These are phyloP conservation scores for Ailuropoda melanoleuca DNA, from an alignment of 2,113 vertebrate species.

Conservation along the genomic window DNA sequence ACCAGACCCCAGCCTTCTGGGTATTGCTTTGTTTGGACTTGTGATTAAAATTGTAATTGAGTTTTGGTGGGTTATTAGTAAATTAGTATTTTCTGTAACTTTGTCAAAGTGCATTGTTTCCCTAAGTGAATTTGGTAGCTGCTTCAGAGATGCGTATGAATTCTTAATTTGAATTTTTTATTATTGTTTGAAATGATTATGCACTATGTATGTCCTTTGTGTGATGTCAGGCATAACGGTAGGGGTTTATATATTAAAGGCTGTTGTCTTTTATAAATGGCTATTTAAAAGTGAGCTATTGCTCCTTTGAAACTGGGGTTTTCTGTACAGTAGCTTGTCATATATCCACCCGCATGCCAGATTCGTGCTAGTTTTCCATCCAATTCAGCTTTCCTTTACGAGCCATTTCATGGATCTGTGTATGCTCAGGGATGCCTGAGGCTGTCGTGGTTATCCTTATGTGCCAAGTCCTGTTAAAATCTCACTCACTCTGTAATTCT, in stretches of 20 bases:
- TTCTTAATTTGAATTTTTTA: constrained; percentile 59
- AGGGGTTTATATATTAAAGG: constrained; percentile 31
- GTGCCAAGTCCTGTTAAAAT: background rate
- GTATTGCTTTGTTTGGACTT: background rate
- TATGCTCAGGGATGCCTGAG: background rate
- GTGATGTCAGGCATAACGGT: constrained; percentile 37
- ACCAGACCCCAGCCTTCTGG: background rate
- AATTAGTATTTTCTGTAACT: constrained; percentile 62
- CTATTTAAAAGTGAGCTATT: constrained; percentile 61
- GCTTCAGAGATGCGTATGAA: background rate
- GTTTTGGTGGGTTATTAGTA: constrained; percentile 47
- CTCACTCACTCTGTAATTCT: background rate
- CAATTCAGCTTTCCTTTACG: background rate
- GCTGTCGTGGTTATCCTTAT: accelerated
- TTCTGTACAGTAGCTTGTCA: background rate
- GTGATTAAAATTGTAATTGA: constrained; percentile 12
- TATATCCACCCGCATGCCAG: background rate
- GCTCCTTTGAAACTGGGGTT: constrained; percentile 12
- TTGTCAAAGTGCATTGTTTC: constrained; percentile 25
- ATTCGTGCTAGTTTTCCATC: background rate
- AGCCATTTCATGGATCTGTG: background rate
- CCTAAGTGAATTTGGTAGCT: background rate
- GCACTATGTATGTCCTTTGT: constrained; percentile 23
- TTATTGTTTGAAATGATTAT: constrained; percentile 39
- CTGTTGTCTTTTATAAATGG: constrained; percentile 49